These are phyloP conservation scores for Streptopelia turtur DNA, from an alignment of 2,797 vertebrate species.

Conservation along the genomic window DNA sequence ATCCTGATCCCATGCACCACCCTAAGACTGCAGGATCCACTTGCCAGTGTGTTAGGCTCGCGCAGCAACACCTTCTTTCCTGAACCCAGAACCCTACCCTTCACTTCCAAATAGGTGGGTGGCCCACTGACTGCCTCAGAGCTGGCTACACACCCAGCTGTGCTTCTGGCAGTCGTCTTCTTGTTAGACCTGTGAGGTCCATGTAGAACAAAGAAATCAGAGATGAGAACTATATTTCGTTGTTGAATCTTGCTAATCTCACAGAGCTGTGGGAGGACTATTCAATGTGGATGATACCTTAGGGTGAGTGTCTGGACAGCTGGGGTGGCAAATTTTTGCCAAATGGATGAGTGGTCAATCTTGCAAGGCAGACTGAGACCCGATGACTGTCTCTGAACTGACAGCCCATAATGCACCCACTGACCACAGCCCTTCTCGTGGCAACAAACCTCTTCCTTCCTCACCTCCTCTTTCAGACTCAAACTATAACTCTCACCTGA, in stretches of 20 bases:
- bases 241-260: neutral
- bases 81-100: neutral
- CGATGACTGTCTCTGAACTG: neutral
- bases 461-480: neutral
- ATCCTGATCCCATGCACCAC: neutral
- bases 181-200: neutral
- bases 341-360: neutral
- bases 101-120: neutral
- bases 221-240: neutral
- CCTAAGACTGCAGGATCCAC: neutral
- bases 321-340: neutral
- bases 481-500: neutral
- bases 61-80: neutral
- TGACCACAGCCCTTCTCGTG: neutral
- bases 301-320: neutral
- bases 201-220: neutral
- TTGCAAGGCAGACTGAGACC: neutral
- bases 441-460: neutral
- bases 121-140: neutral
- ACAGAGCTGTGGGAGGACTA: neutral
- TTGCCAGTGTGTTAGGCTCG: neutral
- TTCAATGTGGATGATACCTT: neutral
- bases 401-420: neutral
- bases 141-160: neutral
- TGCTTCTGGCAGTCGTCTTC: neutral